Base-by-base conservation (phyloP, 2,113 vertebrate species). In the Lasiurus cinereus region DNA sequence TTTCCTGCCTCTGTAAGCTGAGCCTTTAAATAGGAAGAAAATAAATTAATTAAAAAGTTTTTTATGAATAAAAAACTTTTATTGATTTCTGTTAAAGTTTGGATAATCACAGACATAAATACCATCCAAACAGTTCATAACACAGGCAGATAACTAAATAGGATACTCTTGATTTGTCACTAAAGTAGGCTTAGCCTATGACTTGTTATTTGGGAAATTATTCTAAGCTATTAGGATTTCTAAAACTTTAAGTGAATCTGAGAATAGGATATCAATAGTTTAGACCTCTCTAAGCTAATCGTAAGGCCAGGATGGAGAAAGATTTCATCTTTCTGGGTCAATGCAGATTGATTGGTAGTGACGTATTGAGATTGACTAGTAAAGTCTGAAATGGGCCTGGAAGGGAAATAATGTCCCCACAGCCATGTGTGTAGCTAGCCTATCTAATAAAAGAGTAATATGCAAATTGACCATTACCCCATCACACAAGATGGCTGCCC, bases 191-290 rank as follows among this genome's bases (percentile, higher is more conserved):
- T 90, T 74, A 62, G 5, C 7, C 33, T 90, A 11, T 43, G n/a
- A 91, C 15, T 69, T 88, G 48, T 36, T 83, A 83, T 67, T 89
- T 94, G 29, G 19, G 73, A 88, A 67, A 69, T 39, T 88, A 6
- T 87, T 94, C n/a, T 15, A 88, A 79, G 31, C 19, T 74, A 48
- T 3, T 88, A 21, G 36, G 19, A 74, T 69, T 67, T 82, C 54
- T 64, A 87, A 39, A 90, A 88, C 67, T 67, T 91, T 72, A 18
- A 62, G 22, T 52, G 52, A 84, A 59, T 62, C 13, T n/a, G 43
- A 48, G 14, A 16, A 70, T 8, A 91, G 24, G 8, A 82, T 31
- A 93, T 88, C 29, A 33, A 88, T 62, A 46, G 2, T 76, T 59
- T 31, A 79, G 43, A 27, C 8, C 12, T 18, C 6, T 77, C 27